Percentiles rank a stretch among this genome's conserved stretches.
Evolutionary conservation across 2,888 invertebrate genomes (phyloP).

Genomic region (Spisula subtruncata): DNA sequence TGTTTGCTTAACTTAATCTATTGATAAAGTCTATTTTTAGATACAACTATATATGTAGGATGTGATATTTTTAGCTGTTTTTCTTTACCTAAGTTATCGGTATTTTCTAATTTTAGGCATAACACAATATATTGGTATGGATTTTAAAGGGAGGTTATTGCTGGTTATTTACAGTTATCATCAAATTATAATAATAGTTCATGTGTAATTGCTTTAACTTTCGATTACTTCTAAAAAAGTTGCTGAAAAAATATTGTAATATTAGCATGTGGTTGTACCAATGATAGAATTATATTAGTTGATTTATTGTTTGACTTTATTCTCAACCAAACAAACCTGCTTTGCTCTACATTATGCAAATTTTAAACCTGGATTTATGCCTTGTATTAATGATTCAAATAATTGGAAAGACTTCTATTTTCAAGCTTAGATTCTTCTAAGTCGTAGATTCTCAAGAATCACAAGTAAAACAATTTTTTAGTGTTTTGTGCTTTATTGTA

Average conservation of each 20-base stretch:
- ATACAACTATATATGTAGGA: background rate
- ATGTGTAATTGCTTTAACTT: background rate
- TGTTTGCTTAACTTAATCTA: too few relatives aligned
- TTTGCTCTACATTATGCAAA: background rate
- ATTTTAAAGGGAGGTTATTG: background rate
- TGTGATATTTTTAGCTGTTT: constrained; percentile 1
- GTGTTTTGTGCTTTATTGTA: background rate
- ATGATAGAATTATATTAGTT: background rate
- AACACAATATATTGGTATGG: background rate
- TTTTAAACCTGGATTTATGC: background rate
- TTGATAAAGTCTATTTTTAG: background rate
- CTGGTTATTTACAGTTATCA: background rate
- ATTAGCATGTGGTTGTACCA: background rate
- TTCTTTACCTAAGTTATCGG: too few relatives aligned
- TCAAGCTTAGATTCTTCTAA: background rate
- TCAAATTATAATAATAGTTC: background rate
- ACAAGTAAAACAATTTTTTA: constrained; percentile 25
- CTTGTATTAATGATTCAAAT: background rate
- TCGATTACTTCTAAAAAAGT: background rate
- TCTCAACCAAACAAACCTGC: background rate
- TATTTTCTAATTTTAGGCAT: background rate
- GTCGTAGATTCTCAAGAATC: background rate
- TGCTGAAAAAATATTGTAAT: background rate
- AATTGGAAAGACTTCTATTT: background rate
- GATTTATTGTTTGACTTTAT: background rate